These are phyloP conservation scores for Coecobrya sp. DNA, from an alignment of 2,888 invertebrate genomes.

Conservation along the genomic window DNA sequence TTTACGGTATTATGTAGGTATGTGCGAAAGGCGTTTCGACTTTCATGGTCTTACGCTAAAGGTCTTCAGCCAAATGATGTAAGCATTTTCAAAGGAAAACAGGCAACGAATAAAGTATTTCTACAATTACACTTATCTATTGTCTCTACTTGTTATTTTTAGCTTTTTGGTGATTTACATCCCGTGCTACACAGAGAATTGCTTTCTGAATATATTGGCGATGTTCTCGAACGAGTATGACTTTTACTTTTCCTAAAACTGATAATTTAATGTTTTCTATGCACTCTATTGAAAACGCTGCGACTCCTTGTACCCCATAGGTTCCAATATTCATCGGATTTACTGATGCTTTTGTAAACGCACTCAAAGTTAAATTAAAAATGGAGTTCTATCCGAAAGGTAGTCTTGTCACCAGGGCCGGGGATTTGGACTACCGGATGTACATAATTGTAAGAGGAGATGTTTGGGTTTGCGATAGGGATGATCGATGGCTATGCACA, in stretches of 20 bases:
- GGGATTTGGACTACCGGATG: slow-evolving; percentile 83
- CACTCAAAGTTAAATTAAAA: slow-evolving; percentile 73
- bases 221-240: slow-evolving; percentile 74
- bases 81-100: background rate
- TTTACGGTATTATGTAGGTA: too few species aligned
- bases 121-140: too few species aligned
- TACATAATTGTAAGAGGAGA: slow-evolving; percentile 82
- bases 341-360: slow-evolving; percentile 77
- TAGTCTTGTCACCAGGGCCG: slow-evolving; percentile 75
- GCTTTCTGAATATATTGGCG: slow-evolving; percentile 80
- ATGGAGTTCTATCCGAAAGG: slow-evolving; percentile 81
- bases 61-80: slow-evolving; percentile 79
- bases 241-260: background rate
- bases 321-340: slow-evolving; percentile 83
- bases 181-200: slow-evolving; percentile 80
- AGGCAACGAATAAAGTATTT: too few species aligned
- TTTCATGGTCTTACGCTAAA: slow-evolving; percentile 75
- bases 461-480: slow-evolving; percentile 81
- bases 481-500: slow-evolving; percentile 79
- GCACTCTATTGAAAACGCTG: too few species aligned
- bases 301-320: slow-evolving; percentile 37
- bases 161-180: slow-evolving; percentile 79
- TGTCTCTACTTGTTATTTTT: background rate
- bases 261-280: too few species aligned
- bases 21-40: slow-evolving; percentile 62